Conservation (phyloP, 1,140 invertebrate species). For the Bombus superbus region DNA sequence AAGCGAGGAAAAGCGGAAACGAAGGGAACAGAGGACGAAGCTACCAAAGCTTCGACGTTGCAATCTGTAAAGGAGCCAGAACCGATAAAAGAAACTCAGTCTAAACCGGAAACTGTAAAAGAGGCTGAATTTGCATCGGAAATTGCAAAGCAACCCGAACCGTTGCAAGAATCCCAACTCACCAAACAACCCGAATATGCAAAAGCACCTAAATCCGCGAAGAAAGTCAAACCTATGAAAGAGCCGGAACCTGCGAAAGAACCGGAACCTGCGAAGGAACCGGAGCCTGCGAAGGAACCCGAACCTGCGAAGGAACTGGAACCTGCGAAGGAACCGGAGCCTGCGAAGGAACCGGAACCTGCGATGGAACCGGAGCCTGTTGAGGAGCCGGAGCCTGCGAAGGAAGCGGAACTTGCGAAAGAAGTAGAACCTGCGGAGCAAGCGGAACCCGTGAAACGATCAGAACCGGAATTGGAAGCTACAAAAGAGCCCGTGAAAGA, state of each 20-base stretch:
- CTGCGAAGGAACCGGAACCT: constrained; percentile 50
- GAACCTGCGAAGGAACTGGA: constrained; percentile 19
- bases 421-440: constrained; percentile 48
- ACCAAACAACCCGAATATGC: constrained; percentile 41
- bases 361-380: constrained; percentile 14
- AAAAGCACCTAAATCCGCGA: constrained; percentile 49
- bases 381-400: constrained; percentile 35
- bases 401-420: not conserved
- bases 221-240: constrained; percentile 29
- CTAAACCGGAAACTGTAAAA: constrained; percentile 1
- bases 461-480: constrained; percentile 35
- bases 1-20: constrained; percentile 49
- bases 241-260: constrained; percentile 12
- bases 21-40: constrained; percentile 44
- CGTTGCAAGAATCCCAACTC: constrained; percentile 42
- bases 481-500: not conserved
- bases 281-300: constrained; percentile 1
- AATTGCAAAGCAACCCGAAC: constrained; percentile 25
- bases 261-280: constrained; percentile 42
- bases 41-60: constrained; percentile 28
- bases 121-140: constrained; percentile 54
- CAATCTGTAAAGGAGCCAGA: constrained; percentile 50
- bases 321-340: constrained; percentile 28
- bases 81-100: constrained; percentile 28
- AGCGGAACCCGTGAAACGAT: constrained; percentile 44